phyloP scores from a whole-genome alignment of 2,113 vertebrate genomes.

The Zapornia atra region DNA sequence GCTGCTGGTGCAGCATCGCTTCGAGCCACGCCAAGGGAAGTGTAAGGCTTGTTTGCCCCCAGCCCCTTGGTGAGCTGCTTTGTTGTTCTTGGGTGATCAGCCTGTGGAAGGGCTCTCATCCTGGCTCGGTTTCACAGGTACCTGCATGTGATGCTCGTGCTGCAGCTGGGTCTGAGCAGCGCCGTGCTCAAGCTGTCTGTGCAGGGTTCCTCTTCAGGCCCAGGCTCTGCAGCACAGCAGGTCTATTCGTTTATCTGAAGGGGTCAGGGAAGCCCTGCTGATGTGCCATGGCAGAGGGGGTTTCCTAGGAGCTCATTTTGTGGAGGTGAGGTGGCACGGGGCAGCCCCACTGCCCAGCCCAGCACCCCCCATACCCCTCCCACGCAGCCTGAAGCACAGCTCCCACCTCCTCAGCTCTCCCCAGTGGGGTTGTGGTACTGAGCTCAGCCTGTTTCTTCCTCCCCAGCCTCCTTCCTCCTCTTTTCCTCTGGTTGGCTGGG shows the following conservation, averaged over 20 bases:
- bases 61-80: no score
- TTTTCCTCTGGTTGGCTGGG: not conserved
- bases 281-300: no score
- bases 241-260: not conserved
- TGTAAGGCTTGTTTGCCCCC: not conserved
- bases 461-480: no score
- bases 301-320: not conserved
- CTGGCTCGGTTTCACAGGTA: not conserved
- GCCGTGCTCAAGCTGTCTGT: fast-evolving
- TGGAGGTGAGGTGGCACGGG: fast-evolving
- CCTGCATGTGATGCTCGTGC: no score
- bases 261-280: not conserved
- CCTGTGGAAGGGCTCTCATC: not conserved
- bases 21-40: not conserved
- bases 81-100: not conserved
- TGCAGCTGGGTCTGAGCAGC: not conserved
- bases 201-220: not conserved
- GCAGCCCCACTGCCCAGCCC: not conserved
- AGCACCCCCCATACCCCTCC: no score
- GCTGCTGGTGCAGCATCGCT: not conserved
- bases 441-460: fast-evolving
- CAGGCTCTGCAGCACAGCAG: no score
- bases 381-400: no score
- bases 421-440: not conserved
- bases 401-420: not conserved